Evolutionary conservation across 2,113 vertebrate genomes (phyloP).

Genomic region (Istiophorus platypterus): DNA sequence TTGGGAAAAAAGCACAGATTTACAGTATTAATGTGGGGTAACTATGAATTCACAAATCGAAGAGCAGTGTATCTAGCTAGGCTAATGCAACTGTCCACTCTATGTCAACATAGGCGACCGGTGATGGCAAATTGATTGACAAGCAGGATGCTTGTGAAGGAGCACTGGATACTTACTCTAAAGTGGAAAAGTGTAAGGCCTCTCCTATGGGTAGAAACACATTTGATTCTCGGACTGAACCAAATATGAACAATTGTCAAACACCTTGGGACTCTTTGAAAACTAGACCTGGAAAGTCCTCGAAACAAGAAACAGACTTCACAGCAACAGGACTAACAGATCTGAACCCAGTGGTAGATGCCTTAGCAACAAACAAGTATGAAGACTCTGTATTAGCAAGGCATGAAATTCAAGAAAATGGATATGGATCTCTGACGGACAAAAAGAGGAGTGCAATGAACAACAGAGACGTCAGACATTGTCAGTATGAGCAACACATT

Average conservation of each 20-base stretch:
- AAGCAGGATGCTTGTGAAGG: slow-evolving; percentile 90
- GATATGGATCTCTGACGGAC: slow-evolving; percentile 66
- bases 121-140: slow-evolving; percentile 97
- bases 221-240: slow-evolving; percentile 52
- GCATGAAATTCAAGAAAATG: slow-evolving; percentile 76
- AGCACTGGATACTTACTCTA: slow-evolving; percentile 83
- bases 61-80: slow-evolving; percentile 57
- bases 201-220: slow-evolving; percentile 49
- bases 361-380: slow-evolving; percentile 49
- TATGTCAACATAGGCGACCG: slow-evolving; percentile 97
- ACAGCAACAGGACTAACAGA: slow-evolving; percentile 3
- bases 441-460: slow-evolving; percentile 46
- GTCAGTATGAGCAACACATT: slow-evolving; percentile 30
- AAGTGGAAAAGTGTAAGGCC: slow-evolving; percentile 74
- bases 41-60: slow-evolving; percentile 32
- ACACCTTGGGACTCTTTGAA: slow-evolving; percentile 64
- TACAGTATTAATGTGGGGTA: slow-evolving; percentile 12
- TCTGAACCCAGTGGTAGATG: neutral
- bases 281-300: slow-evolving; percentile 44
- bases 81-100: slow-evolving; percentile 94
- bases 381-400: slow-evolving; percentile 37
- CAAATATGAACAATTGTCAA: slow-evolving; percentile 57
- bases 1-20: neutral
- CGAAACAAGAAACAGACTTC: slow-evolving; percentile 33
- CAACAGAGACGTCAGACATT: slow-evolving; percentile 33